These are phyloP conservation scores for Emys orbicularis DNA, from an alignment of 2,797 vertebrate species.

Conservation along the genomic window DNA sequence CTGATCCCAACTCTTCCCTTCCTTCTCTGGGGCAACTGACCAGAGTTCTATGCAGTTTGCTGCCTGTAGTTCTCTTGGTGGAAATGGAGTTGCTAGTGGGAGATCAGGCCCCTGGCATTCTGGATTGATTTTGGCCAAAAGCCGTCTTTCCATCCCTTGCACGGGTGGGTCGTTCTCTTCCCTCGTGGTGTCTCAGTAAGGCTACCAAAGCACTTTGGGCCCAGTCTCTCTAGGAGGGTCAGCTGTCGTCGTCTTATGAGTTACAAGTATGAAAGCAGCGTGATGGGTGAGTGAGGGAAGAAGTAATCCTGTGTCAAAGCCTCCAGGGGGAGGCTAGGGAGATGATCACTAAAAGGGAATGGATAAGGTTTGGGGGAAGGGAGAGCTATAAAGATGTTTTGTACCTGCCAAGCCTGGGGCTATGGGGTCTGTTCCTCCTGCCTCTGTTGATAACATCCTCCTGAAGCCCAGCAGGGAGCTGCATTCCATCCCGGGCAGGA, in stretches of 20 bases:
- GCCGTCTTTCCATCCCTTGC: not conserved
- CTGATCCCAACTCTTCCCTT: not conserved
- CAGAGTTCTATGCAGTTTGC: not conserved
- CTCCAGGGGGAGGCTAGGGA: not conserved
- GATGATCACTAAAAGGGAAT: not conserved
- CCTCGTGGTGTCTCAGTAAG: not conserved
- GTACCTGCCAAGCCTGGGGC: not conserved
- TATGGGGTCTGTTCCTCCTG: not conserved
- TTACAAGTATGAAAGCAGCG: not conserved
- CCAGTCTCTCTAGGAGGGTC: not conserved
- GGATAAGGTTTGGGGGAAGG: not conserved
- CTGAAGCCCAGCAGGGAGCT: not conserved
- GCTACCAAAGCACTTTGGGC: not conserved
- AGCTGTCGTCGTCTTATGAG: not conserved
- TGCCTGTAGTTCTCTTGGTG: not conserved
- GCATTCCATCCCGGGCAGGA: not conserved
- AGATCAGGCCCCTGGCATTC: not conserved
- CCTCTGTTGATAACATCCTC: not conserved
- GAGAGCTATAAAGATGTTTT: not conserved
- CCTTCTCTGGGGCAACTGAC: not conserved
- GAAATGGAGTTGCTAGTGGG: not conserved
- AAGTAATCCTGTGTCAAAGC: not conserved
- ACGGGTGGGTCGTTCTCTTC: not conserved
- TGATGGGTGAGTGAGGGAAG: not conserved
- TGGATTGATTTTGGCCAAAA: not conserved